phyloP scores from a whole-genome alignment of 2,888 invertebrate species.

The Diaperis boleti region DNA sequence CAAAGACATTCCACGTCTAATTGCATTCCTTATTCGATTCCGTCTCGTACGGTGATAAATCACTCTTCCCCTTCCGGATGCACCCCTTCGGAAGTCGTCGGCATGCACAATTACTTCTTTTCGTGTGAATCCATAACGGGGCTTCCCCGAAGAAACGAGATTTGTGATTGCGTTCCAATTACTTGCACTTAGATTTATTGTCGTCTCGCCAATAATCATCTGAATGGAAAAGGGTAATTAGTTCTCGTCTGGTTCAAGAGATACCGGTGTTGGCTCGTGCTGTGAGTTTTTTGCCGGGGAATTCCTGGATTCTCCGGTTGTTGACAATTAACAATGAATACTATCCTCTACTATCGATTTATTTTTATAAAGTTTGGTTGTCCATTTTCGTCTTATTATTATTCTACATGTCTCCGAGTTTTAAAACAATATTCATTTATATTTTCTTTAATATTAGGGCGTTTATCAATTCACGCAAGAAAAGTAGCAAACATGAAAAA shows the following conservation, averaged over 20 bases:
- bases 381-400: no score
- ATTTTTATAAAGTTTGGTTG: no score
- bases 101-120: conserved; percentile 58
- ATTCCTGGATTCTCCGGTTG: no score
- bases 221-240: conserved; percentile 34
- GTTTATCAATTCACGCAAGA: no score
- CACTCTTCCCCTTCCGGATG: conserved; percentile 54
- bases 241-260: conserved; percentile 18
- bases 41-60: conserved; percentile 58
- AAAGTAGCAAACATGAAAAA: no score
- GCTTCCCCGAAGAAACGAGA: conserved; percentile 47
- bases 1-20: conserved; percentile 61
- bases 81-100: conserved; percentile 53
- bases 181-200: conserved; percentile 49
- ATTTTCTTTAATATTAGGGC: no score
- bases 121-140: conserved; percentile 50
- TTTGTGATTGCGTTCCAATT: conserved; percentile 52
- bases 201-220: conserved; percentile 35
- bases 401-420: no score
- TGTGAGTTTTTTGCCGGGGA: no score
- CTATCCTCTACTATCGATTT: no score
- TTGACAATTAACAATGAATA: no score
- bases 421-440: no score
- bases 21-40: conserved; percentile 63
- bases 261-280: conserved; percentile 21